Evolutionary conservation across 2,888 invertebrate species (phyloP), one percentile per base, ranked within the genome.

Genomic region (Tachystola acroxantha): DNA sequence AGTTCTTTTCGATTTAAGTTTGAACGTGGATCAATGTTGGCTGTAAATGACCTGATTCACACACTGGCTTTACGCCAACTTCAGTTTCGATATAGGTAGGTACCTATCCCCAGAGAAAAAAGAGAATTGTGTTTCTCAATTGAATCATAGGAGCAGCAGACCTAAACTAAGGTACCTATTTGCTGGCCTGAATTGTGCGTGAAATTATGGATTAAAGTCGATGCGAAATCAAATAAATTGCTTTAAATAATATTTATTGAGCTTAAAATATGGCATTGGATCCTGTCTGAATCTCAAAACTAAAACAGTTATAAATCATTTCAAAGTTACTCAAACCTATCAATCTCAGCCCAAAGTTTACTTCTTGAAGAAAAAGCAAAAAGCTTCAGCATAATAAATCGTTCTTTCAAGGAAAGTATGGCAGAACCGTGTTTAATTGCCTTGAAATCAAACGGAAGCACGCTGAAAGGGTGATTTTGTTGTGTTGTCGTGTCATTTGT

Each of bases 341-440:
- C 16, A 14, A 29, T 32, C 20, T 9, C 10, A 13, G 16, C 14
- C n/a, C 9, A 30, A 32, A 19, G 28, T 13, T 28, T 10, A 11
- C 28, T 28, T 11, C 10, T 6, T 19, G 5, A n/a, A 11, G 9
- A 11, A 20, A 20, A 28, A 19, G 14, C n/a, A 5, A 13, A 30
- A 30, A 16, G 30, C 14, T 14, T 24, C 9, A 3, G 7, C 24
- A n/a, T 32, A 16, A 24, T 10, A 32, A 32, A 24, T 32, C 2
- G 24, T 32, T 32, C 11, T 22, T 32, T 32, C 32, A 11, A 9
- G 22, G 24, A 32, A 32, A 32, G n/a, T n/a, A n/a, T 24, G 14
- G 7, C 10, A 24, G 12, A 3, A 7, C 10, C 11, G 14, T 10
- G 24, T 13, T 24, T 32, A 32, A 32, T 32, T 32, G 32, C 32